Base-by-base conservation (phyloP, 2,888 invertebrate genomes). In the Tenthredo notha region DNA sequence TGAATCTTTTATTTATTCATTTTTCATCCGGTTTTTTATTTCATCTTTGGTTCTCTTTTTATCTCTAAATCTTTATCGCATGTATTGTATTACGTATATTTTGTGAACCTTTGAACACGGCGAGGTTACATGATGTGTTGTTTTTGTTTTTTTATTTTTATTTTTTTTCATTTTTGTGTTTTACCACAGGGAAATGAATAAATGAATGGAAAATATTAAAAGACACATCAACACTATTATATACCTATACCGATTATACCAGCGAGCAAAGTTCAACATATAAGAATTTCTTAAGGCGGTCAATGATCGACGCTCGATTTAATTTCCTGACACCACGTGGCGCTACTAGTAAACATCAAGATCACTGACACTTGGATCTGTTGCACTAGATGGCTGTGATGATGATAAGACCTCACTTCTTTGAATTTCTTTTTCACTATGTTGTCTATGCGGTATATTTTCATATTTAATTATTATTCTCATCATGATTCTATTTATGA, bases 281-380 rank as follows among this genome's bases (percentile, higher is more conserved):
- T 21, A 21, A 21, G 43, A 43, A 40, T 43, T 67, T 43, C 10
- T 40, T 29, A 74, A 74, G 21, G n/a, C 77, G 77, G 47, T 77
- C 77, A 54, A 77, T n/a, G 77, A 50, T 77, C 33, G 77, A 29
- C 50, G 18, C 12, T 54, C 54, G 33, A 50, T 18, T 77, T 33
- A 54, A 54, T 50, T 77, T 77, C 9, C 29, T 54, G 40, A 54
- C 54, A 77, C 54, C 29, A 77, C 29, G 50, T 77, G 25, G 47
- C 33, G 54, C 15, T 33, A 33, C 18, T 50, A 12, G 77, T 77
- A 77, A 77, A 54, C 77, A 50, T 77, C 18, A n/a, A 77, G 77
- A 77, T 77, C 77, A 77, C 50, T 77, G 77, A 77, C 77, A 77
- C 77, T 77, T 10, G 2, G n/a, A 54, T 54, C 54, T 18, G 6